Evolutionary conservation across 92 coral and sea anemone genomes (phyloP).

Genomic region (Isaurus tuberculatus): DNA sequence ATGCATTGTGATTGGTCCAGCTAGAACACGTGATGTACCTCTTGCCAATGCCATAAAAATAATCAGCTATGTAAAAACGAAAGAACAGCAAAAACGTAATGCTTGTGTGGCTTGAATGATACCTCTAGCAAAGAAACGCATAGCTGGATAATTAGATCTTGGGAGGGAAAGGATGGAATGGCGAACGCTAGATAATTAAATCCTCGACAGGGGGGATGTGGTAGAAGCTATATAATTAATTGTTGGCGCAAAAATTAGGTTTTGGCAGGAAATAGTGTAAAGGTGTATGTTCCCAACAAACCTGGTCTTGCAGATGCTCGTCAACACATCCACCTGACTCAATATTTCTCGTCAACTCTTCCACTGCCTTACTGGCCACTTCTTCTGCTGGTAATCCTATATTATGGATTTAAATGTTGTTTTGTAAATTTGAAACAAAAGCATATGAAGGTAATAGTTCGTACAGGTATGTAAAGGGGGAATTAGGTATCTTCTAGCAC

Average conservation of each 20-base stretch:
- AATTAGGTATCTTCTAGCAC: no score
- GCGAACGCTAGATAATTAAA: no score
- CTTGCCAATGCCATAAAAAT: slow-evolving; percentile 96
- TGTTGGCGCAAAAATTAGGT: no score
- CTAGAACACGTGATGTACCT: slow-evolving; percentile 83
- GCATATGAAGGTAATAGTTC: no score
- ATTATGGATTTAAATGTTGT: background rate
- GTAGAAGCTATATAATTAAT: no score
- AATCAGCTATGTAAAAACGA: slow-evolving; percentile 60
- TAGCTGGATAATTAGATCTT: no score
- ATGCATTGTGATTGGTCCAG: slow-evolving; percentile 96
- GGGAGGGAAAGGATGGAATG: no score
- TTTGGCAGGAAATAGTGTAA: background rate
- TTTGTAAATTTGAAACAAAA: no score
- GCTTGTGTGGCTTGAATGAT: no score
- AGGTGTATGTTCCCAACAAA: slow-evolving; percentile 12
- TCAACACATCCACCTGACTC: slow-evolving; percentile 87
- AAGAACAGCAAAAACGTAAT: background rate
- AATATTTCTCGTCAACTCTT: slow-evolving; percentile 72
- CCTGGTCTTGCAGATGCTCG: slow-evolving; percentile 96
- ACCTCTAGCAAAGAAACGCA: no score
- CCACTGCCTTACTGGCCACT: slow-evolving; percentile 90
- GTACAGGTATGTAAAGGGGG: no score
- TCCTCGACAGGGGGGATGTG: no score
- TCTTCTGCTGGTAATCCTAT: slow-evolving; percentile 88